These are phyloP conservation scores for Butastur rufipennis DNA, from an alignment of 2,113 vertebrate genomes.

Conservation along the genomic window DNA sequence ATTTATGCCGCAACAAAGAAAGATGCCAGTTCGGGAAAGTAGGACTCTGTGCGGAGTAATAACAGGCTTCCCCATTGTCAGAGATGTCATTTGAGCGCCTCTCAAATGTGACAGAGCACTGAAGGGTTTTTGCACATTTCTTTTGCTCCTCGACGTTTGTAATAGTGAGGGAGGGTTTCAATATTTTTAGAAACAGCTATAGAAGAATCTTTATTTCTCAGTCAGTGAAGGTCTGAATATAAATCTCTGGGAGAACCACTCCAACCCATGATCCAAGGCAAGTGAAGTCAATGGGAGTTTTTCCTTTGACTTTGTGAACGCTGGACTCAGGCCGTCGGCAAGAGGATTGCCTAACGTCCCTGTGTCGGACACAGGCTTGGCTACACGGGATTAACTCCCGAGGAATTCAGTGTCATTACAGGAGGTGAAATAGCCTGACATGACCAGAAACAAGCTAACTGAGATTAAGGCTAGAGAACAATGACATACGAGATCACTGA, in stretches of 20 bases:
- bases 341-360: neutral
- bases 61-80: slow-evolving; percentile 61
- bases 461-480: neutral
- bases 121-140: neutral
- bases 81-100: neutral
- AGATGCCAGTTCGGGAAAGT: slow-evolving; percentile 52
- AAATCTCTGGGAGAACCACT: neutral
- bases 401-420: neutral
- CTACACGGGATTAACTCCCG: neutral
- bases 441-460: neutral
- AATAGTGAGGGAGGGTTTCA: neutral
- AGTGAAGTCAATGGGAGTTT: neutral
- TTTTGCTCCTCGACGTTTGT: neutral
- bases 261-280: neutral
- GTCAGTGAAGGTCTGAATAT: neutral
- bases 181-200: neutral
- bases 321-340: neutral
- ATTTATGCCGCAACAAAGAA: slow-evolving; percentile 39
- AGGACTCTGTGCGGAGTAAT: slow-evolving; percentile 43
- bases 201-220: neutral
- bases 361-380: neutral
- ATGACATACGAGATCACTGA: neutral
- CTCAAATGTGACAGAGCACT: slow-evolving; percentile 4
- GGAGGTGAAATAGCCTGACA: neutral
- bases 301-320: neutral